Conservation (phyloP, 2,888 invertebrate genomes). For the Eupithecia subfuscata region DNA sequence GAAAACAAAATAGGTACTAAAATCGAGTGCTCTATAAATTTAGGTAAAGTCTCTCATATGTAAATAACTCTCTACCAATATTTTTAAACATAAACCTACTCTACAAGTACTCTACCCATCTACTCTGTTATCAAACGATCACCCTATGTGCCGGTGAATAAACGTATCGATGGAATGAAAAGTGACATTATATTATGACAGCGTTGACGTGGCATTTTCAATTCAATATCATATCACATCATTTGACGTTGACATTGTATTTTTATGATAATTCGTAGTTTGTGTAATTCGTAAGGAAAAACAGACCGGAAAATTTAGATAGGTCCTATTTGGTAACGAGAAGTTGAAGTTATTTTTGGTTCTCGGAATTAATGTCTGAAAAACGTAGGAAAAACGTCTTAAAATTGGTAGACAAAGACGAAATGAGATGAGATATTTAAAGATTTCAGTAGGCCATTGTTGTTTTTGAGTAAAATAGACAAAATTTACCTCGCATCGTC, state of each 20-base stretch:
- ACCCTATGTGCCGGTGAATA: background rate
- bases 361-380: background rate
- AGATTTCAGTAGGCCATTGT: too few species aligned
- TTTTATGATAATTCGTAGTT: slow-evolving; percentile 3
- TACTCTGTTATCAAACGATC: background rate
- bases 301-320: background rate
- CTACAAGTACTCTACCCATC: background rate
- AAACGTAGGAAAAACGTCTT: background rate
- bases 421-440: too few species aligned
- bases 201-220: background rate
- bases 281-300: background rate
- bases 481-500: too few species aligned
- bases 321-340: background rate
- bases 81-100: background rate
- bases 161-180: background rate
- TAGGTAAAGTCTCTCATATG: background rate
- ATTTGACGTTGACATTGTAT: slow-evolving; percentile 24
- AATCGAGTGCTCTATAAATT: background rate
- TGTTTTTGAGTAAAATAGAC: too few species aligned
- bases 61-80: background rate
- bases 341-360: background rate
- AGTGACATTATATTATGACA: background rate
- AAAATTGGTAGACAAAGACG: background rate
- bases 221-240: slow-evolving; percentile 18
- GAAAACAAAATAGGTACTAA: too few species aligned